phyloP scores from a whole-genome alignment of 1,140 invertebrate species.

The Coelopa frigida region DNA sequence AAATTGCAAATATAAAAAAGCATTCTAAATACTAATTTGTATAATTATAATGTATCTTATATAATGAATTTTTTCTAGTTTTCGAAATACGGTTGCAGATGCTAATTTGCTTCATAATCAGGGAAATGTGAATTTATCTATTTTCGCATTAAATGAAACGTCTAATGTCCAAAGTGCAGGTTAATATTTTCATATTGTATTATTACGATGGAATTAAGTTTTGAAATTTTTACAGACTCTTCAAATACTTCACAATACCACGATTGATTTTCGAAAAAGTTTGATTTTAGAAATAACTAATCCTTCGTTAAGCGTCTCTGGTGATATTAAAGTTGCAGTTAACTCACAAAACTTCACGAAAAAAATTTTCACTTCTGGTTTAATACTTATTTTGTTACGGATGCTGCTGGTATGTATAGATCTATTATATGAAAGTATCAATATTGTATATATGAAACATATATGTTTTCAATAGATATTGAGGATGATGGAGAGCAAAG shows the following conservation, averaged over 20 bases:
- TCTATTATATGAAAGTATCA: too few species aligned
- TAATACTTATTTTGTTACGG: conserved; percentile 84
- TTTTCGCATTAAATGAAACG: conserved; percentile 30
- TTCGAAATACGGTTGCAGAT: conserved; percentile 44
- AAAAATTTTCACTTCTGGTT: conserved; percentile 95
- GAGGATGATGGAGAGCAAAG: conserved; percentile 43
- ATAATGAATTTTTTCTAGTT: conserved; percentile 39
- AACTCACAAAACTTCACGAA: conserved; percentile 75
- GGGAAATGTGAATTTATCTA: conserved; percentile 34
- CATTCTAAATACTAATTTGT: not conserved
- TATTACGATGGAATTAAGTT: too few species aligned
- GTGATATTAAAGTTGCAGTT: conserved; percentile 89
- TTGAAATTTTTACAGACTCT: too few species aligned
- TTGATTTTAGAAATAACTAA: conserved; percentile 35
- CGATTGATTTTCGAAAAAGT: conserved; percentile 33
- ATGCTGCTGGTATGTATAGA: conserved; percentile 23
- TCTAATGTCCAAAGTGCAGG: conserved; percentile 27
- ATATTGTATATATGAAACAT: conserved; percentile 4
- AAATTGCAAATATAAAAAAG: not conserved
- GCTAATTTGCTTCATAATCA: conserved; percentile 27
- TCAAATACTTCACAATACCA: too few species aligned
- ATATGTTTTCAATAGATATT: conserved; percentile 21
- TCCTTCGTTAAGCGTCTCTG: conserved; percentile 62
- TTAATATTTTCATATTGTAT: conserved; percentile 24
- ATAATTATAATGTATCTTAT: conserved; percentile 1